These are phyloP conservation scores for Muscidifurax raptorellus DNA, from an alignment of 1,140 invertebrate genomes.

Conservation along the genomic window DNA sequence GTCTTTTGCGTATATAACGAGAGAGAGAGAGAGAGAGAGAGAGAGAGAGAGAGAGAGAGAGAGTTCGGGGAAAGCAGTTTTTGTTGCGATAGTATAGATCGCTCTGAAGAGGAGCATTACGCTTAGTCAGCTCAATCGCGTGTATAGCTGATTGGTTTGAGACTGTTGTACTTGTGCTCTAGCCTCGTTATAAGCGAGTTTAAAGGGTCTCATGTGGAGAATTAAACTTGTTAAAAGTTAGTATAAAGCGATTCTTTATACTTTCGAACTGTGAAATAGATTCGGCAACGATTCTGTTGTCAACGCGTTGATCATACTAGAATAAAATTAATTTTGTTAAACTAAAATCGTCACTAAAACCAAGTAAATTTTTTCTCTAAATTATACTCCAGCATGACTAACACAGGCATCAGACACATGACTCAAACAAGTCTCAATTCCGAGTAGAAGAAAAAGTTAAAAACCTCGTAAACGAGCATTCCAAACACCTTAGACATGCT, in stretches of 20 bases:
- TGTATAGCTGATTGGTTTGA: not conserved
- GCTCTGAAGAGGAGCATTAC: not conserved
- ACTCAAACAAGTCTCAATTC: no score
- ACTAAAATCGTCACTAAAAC: no score
- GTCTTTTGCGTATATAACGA: not conserved
- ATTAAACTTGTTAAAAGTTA: not conserved
- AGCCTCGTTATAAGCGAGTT: not conserved
- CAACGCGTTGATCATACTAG: no score
- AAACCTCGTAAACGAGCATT: not conserved
- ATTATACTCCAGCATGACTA: no score
- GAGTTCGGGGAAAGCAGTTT: constrained; percentile 4
- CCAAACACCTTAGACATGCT: not conserved
- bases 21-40: no score
- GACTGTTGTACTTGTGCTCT: not conserved
- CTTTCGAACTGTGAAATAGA: not conserved
- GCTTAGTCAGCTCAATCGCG: constrained; percentile 11
- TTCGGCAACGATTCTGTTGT: no score
- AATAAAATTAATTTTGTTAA: no score
- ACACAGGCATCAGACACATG: no score
- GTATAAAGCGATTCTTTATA: not conserved
- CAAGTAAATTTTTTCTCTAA: no score
- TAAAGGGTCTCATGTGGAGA: not conserved
- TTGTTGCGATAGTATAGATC: not conserved
- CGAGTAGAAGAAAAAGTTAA: not conserved
- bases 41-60: not conserved